A percentile compares a stretch with the other conserved stretches of the same genome.
Evolutionary conservation across 1,140 invertebrate species (phyloP).

Genomic region (Brachionus rotundiformis): DNA sequence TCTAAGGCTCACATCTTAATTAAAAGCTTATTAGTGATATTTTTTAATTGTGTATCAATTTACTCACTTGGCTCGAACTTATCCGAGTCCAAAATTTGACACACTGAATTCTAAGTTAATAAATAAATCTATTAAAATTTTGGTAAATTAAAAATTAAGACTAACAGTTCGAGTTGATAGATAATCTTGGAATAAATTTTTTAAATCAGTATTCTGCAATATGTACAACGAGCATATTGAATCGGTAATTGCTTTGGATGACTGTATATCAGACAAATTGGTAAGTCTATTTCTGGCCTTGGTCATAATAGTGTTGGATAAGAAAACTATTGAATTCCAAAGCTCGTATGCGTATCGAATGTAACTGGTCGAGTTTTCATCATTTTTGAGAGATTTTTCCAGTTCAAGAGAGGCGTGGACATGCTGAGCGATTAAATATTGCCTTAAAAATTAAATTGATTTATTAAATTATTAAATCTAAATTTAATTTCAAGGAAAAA

Average conservation of each 20-base stretch:
- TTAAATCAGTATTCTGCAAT: constrained; percentile 16
- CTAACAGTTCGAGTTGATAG: constrained; percentile 38
- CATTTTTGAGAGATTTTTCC: constrained; percentile 18
- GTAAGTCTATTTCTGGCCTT: constrained; percentile 4
- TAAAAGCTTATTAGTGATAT: background rate
- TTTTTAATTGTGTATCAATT: background rate
- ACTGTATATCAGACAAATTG: background rate
- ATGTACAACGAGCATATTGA: constrained; percentile 14
- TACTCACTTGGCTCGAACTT: constrained; percentile 10
- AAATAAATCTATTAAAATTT: background rate
- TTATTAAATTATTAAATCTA: background rate
- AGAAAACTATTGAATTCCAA: constrained; percentile 49
- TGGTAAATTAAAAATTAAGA: background rate
- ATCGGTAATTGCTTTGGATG: background rate
- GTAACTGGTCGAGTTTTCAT: background rate
- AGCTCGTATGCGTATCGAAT: constrained; percentile 45
- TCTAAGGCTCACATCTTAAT: background rate
- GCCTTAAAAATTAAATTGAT: constrained; percentile 8
- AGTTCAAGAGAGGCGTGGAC: constrained; percentile 28
- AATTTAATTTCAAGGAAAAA: background rate
- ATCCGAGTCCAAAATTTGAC: constrained; percentile 4
- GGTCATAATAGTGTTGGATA: constrained; percentile 8
- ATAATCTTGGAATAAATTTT: constrained; percentile 21
- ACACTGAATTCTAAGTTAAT: background rate
- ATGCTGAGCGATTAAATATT: constrained; percentile 44